A percentile compares a stretch with the other conserved stretches of the same genome.
These are phyloP conservation scores for Eulithis prunata DNA, from an alignment of 2,888 invertebrate species.

Conservation along the genomic window DNA sequence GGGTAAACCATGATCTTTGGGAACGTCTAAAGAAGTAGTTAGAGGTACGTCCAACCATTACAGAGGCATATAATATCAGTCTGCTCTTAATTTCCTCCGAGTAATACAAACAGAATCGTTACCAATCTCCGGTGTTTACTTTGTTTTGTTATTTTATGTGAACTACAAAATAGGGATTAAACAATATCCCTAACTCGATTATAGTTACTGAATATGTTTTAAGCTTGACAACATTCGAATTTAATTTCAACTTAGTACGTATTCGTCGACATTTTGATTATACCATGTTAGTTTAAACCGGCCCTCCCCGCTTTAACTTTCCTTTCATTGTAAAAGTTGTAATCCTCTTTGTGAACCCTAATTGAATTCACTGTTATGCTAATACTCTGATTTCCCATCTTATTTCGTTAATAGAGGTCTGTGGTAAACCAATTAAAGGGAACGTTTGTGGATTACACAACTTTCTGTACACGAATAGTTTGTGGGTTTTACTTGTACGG, in stretches of 20 bases:
- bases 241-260: conserved; percentile 70
- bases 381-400: conserved; percentile 84
- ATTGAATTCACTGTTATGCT: conserved; percentile 84
- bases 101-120: too few relatives aligned
- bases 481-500: conserved; percentile 62
- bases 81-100: too few relatives aligned
- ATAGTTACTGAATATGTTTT: conserved; percentile 27
- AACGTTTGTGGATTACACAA: conserved; percentile 80
- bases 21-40: too few relatives aligned
- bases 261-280: conserved; percentile 80
- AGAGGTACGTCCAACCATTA: conserved; percentile 2
- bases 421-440: conserved; percentile 83
- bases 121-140: neutral
- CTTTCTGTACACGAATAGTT: conserved; percentile 75
- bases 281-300: conserved; percentile 77
- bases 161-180: neutral
- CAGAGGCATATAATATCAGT: neutral
- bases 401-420: conserved; percentile 84
- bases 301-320: conserved; percentile 76
- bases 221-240: conserved; percentile 55
- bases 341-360: conserved; percentile 84
- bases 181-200: neutral
- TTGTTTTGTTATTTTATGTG: neutral
- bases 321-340: conserved; percentile 83
- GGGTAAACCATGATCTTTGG: too few relatives aligned